Conservation (phyloP, 1,140 invertebrate genomes). For the Megalonaias nervosa region DNA sequence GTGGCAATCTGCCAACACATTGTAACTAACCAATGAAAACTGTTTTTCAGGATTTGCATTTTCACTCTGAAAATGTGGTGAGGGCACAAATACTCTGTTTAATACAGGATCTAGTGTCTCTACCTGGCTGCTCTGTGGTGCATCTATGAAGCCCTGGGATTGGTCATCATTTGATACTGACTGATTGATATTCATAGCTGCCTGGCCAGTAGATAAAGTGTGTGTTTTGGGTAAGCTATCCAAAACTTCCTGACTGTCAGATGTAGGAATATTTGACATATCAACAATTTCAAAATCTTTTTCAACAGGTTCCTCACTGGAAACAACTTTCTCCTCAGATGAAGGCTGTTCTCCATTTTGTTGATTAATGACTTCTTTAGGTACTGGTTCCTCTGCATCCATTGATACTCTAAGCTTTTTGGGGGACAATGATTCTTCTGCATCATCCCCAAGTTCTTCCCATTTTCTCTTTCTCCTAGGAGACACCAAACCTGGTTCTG, state of each 20-base stretch:
- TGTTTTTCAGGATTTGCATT: conserved; percentile 41
- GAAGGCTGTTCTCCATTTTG: conserved; percentile 13
- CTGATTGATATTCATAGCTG: no score
- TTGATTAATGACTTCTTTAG: conserved; percentile 17
- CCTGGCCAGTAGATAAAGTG: background rate
- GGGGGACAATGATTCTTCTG: background rate
- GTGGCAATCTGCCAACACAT: conserved; percentile 69
- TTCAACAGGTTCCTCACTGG: conserved; percentile 32
- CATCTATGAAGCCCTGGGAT: background rate
- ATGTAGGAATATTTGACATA: conserved; percentile 59
- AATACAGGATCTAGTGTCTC: conserved; percentile 40
- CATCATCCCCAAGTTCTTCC: background rate
- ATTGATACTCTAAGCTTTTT: conserved; percentile 32
- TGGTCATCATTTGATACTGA: no score
- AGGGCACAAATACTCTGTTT: conserved; percentile 53
- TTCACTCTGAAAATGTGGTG: conserved; percentile 40
- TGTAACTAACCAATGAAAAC: conserved; percentile 68
- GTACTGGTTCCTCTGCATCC: conserved; percentile 6
- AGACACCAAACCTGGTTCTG: background rate
- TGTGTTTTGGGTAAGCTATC: conserved; percentile 39
- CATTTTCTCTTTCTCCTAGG: background rate
- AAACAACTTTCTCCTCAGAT: background rate
- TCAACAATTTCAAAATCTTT: conserved; percentile 63
- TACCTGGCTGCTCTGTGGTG: background rate
- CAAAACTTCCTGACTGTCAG: conserved; percentile 60